Conservation (phyloP, 2,888 invertebrate species). For the Lymantria monacha region DNA sequence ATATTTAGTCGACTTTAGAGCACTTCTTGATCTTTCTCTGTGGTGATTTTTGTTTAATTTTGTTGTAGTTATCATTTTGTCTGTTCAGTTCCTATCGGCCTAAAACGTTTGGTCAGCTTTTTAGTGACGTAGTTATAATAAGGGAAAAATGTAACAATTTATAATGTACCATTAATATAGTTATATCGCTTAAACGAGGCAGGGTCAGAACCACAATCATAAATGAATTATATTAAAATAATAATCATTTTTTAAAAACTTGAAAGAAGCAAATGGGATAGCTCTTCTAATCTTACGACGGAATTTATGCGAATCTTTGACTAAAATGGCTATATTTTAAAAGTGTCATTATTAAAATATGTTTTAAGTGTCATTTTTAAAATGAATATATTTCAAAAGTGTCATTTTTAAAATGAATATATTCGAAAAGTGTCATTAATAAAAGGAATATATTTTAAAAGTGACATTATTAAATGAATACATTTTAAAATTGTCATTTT, state of each 20-base stretch:
- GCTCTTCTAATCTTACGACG: slow-evolving; percentile 55
- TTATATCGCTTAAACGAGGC: slow-evolving; percentile 78
- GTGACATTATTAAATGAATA: slow-evolving; percentile 10
- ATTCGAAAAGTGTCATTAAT: too few species aligned
- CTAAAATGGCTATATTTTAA: slow-evolving; percentile 17
- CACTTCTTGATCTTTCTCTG: slow-evolving; percentile 46
- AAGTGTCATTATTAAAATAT: slow-evolving; percentile 3
- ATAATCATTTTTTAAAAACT: slow-evolving; percentile 45
- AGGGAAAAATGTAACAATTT: slow-evolving; percentile 52
- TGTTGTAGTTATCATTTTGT: slow-evolving; percentile 35
- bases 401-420: background rate
- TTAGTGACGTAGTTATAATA: slow-evolving; percentile 50
- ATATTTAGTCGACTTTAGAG: slow-evolving; percentile 46
- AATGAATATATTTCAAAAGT: too few species aligned
- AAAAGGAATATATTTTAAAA: too few species aligned
- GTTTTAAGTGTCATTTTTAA: too few species aligned
- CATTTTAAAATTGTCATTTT: slow-evolving; percentile 18
- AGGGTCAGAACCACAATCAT: slow-evolving; percentile 78
- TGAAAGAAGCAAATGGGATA: slow-evolving; percentile 54
- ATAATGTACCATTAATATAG: slow-evolving; percentile 64
- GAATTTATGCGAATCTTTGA: slow-evolving; percentile 29
- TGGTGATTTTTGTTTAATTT: slow-evolving; percentile 42
- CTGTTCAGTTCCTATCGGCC: slow-evolving; percentile 78
- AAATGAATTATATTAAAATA: slow-evolving; percentile 54
- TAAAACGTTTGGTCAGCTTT: slow-evolving; percentile 71